Conservation (phyloP, 2,113 vertebrate genomes). For the Amphiprion percula region DNA sequence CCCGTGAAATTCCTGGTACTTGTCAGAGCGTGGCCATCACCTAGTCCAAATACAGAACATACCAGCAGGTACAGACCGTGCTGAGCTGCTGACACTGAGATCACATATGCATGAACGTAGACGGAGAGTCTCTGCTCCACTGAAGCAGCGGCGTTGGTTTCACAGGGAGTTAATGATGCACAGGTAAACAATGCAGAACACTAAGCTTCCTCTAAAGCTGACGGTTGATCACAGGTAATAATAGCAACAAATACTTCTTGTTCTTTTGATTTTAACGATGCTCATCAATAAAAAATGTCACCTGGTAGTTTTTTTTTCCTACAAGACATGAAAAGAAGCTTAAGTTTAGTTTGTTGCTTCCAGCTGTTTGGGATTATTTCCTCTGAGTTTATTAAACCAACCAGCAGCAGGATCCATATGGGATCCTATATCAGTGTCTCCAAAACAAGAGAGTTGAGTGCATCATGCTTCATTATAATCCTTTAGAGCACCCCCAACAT, state of each 20-base stretch:
- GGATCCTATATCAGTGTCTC: too few species aligned
- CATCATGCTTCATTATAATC: too few species aligned
- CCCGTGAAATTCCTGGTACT: slow-evolving; percentile 53
- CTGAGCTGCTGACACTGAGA: slow-evolving; percentile 30
- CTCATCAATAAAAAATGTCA: too few species aligned
- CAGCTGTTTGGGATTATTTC: too few species aligned
- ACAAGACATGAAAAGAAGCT: too few species aligned
- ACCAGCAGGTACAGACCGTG: slow-evolving; percentile 20
- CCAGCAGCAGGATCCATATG: too few species aligned
- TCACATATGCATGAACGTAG: slow-evolving; percentile 15
- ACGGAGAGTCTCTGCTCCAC: not conserved
- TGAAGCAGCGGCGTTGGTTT: slow-evolving; percentile 12
- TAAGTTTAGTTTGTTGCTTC: too few species aligned
- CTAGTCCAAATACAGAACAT: slow-evolving; percentile 39
- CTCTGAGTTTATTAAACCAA: too few species aligned
- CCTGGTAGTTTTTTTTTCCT: too few species aligned
- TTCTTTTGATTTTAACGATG: too few species aligned
- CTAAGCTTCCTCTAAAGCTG: not conserved
- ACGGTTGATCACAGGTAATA: not conserved
- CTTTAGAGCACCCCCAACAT: too few species aligned
- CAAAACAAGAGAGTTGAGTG: too few species aligned
- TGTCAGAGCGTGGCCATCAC: slow-evolving; percentile 49
- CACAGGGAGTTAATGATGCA: not conserved
- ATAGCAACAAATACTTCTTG: not conserved
- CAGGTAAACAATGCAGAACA: not conserved